Base-by-base conservation (phyloP, 1,140 invertebrate species). In the Zaprionus kolodkinae region DNA sequence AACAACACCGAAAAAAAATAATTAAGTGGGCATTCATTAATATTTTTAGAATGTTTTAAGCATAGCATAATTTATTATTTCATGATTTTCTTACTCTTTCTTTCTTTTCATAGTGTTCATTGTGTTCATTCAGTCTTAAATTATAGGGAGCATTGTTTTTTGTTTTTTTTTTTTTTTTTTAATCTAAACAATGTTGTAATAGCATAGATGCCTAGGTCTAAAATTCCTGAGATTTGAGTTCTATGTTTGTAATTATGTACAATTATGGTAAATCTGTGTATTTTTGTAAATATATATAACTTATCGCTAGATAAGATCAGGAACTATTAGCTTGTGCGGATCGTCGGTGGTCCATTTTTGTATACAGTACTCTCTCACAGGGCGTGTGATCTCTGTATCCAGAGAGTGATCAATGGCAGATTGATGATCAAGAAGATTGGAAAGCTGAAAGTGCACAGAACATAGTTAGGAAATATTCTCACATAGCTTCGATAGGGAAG, bases 91-190 rank as follows among this genome's bases (percentile, higher is more conserved):
- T 35, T 57, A 13, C 43, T 56, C 59, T 57, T 56, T 67, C 25
- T 63, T 62, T 61, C 69, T 40, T 54, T 64, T 40, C 25, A 36
- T 70, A 61, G 59, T 76, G 30, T 62, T 40, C 25, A n/a, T 33
- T 70, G 55, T 21, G 59, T 71, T 38, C 55, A n/a, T 45, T 88
- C 84, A 88, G 85, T 89, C 85, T 88, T 89, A 88, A 80, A 88
- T 68, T 65, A 84, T 78, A 77, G 76, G 69, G 63, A 43, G 30
- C 38, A 27, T 74, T 12, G 50, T 70, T 48, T 56, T 70, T 48
- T 70, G 10, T 56, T 70, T 48, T 56, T 70, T 48, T 70, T 48
- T n/a, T 12, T 56, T 70, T 48, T 56, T 70, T 48, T 70, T 48
- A 75, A 59, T 52, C 45, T 70, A 75, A 57, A 75, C 59, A 70